phyloP scores from a whole-genome alignment of 2,797 vertebrate species.

The Sebastolobus altivelis region DNA sequence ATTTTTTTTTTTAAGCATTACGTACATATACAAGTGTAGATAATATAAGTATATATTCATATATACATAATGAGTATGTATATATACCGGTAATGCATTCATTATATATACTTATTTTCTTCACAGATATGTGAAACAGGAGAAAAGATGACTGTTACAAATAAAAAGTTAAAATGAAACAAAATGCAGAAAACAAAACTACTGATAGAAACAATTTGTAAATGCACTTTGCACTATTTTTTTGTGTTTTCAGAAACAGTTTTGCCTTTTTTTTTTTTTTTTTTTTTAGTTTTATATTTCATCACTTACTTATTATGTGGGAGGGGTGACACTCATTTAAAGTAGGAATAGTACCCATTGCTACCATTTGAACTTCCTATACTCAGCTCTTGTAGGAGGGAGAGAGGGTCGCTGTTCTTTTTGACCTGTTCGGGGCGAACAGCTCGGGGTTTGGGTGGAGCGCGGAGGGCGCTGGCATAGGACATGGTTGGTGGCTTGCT shows the following conservation, averaged over 20 bases:
- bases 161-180: conserved; percentile 84
- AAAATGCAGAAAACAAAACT: conserved; percentile 80
- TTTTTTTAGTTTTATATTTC: conserved; percentile 55
- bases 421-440: conserved; percentile 94
- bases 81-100: conserved; percentile 85
- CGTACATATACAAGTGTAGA: conserved; percentile 91
- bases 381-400: conserved; percentile 98
- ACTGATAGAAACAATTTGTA: conserved; percentile 82
- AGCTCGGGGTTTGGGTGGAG: conserved; percentile 95
- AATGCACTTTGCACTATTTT: conserved; percentile 80
- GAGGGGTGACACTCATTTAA: conserved; percentile 90
- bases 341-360: conserved; percentile 99
- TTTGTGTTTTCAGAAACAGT: conserved; percentile 52
- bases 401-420: conserved; percentile 98
- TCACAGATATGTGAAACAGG: conserved; percentile 88
- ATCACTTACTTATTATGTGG: conserved; percentile 44
- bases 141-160: conserved; percentile 83
- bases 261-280: conserved; percentile 74
- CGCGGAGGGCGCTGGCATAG: conserved; percentile 96
- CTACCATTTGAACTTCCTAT: conserved; percentile 98
- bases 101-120: conserved; percentile 86
- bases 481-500: conserved; percentile 97
- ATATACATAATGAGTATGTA: conserved; percentile 86
- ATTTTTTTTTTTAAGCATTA: conserved; percentile 78
- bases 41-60: conserved; percentile 89